These are phyloP conservation scores for Anabacerthia variegaticeps DNA, from an alignment of 2,797 vertebrate genomes.

Conservation along the genomic window DNA sequence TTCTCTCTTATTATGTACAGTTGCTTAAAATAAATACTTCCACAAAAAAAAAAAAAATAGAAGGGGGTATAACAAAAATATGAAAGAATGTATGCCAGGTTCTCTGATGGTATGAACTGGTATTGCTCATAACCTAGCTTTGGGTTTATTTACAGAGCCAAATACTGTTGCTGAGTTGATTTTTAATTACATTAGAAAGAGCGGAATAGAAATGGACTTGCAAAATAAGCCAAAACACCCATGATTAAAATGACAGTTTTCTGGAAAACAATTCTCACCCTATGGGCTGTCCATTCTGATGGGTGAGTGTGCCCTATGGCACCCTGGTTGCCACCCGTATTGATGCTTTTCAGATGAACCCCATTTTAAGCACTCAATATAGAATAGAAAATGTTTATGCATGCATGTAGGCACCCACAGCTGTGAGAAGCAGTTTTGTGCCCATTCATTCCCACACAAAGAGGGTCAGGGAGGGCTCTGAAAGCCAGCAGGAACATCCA, in stretches of 20 bases:
- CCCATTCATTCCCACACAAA: background rate
- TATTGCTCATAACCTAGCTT: constrained; percentile 10
- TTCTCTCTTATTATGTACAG: background rate
- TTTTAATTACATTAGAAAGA: constrained; percentile 10
- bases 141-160: constrained; percentile 34
- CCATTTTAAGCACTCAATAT: background rate
- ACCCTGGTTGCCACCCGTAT: background rate
- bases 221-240: background rate
- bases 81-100: background rate
- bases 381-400: background rate
- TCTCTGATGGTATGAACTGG: background rate
- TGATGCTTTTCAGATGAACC: background rate
- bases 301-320: background rate
- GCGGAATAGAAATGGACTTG: background rate
- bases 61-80: fast-evolving
- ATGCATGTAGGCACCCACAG: background rate
- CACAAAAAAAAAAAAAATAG: background rate
- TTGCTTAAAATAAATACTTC: constrained; percentile 18
- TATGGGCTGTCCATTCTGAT: background rate
- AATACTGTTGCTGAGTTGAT: background rate
- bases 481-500: background rate
- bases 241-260: background rate
- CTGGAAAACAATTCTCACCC: background rate
- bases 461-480: background rate
- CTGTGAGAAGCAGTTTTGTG: background rate